Conservation (phyloP, 2,113 vertebrate genomes). For the Pyrgilauda ruficollis region DNA sequence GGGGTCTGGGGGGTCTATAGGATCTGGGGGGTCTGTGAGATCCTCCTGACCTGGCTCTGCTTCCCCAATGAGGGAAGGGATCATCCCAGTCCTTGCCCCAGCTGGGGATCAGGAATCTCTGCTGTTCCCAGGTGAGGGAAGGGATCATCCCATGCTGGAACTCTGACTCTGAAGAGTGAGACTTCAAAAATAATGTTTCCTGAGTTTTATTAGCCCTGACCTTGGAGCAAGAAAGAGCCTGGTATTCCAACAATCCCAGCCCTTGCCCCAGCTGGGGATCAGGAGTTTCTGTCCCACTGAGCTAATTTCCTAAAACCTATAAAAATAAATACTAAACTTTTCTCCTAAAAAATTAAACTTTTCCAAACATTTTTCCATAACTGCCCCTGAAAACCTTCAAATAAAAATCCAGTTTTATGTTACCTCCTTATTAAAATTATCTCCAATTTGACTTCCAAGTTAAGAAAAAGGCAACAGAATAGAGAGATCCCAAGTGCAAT, state of each 20-base stretch:
- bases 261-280: background rate
- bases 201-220: too few relatives aligned
- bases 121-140: background rate
- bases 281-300: background rate
- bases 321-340: background rate
- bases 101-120: background rate
- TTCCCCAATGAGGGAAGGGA: background rate
- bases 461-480: fast-evolving
- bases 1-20: background rate
- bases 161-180: too few relatives aligned
- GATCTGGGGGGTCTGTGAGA: background rate
- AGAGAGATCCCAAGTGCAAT: background rate
- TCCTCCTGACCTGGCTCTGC: background rate
- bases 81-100: background rate
- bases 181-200: too few relatives aligned
- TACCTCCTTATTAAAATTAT: background rate
- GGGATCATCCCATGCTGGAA: background rate
- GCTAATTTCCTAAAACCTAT: background rate
- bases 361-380: background rate
- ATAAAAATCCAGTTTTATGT: background rate
- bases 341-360: background rate
- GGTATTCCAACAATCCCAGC: background rate
- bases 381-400: background rate
- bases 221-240: too few relatives aligned
- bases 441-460: background rate